Evolutionary conservation across 2,888 invertebrate species (phyloP).

Genomic region (Perizoma affinitatum): DNA sequence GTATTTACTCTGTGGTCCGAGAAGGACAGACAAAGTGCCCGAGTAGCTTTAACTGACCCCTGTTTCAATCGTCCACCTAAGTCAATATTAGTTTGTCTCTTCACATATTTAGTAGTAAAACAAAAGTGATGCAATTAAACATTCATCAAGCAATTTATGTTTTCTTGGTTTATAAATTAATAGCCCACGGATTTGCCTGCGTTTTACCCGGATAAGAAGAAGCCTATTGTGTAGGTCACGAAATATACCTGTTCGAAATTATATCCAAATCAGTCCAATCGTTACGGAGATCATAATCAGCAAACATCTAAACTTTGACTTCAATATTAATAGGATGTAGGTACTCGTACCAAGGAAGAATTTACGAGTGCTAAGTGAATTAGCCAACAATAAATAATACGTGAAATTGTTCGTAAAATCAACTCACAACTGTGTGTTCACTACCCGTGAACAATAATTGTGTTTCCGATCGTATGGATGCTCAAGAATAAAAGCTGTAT

Average conservation of each 20-base stretch:
- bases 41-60: constrained; percentile 39
- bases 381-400: constrained; percentile 39
- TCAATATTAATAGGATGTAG: too few species aligned
- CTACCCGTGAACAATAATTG: constrained; percentile 43
- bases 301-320: too few species aligned
- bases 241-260: too few species aligned
- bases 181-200: too few species aligned
- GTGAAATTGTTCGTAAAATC: constrained; percentile 48
- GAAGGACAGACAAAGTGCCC: constrained; percentile 45
- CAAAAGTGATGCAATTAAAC: constrained; percentile 51
- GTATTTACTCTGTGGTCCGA: constrained; percentile 47
- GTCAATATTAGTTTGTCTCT: constrained; percentile 65
- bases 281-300: too few species aligned
- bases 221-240: too few species aligned
- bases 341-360: neutral
- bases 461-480: constrained; percentile 42
- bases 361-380: constrained; percentile 22
- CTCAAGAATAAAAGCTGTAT: constrained; percentile 32
- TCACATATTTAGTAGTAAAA: constrained; percentile 55
- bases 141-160: constrained; percentile 24
- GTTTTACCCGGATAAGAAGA: too few species aligned
- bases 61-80: constrained; percentile 41
- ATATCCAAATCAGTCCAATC: too few species aligned
- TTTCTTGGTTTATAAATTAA: constrained; percentile 5
- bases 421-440: constrained; percentile 42